These are phyloP conservation scores for Chelon labrosus DNA, from an alignment of 2,797 vertebrate genomes.

Conservation along the genomic window DNA sequence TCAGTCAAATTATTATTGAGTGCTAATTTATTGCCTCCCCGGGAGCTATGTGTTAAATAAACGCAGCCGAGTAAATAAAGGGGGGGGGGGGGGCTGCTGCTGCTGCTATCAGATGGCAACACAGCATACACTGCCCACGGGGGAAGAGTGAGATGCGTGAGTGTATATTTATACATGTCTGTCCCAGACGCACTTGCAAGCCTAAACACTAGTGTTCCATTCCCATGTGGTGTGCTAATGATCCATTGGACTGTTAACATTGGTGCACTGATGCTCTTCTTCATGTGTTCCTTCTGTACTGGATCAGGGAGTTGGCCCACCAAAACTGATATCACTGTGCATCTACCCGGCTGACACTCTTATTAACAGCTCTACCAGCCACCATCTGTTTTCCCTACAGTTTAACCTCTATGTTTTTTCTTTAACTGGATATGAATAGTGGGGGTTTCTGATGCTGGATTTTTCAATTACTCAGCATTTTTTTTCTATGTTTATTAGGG, in stretches of 20 bases:
- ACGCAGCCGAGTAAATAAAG: constrained; percentile 76
- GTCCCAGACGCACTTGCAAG: constrained; percentile 40
- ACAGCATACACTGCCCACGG: constrained; percentile 57
- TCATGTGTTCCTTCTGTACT: constrained; percentile 48
- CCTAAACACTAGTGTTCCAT: constrained; percentile 49
- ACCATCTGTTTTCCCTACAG: constrained; percentile 64
- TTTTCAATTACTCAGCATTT: neutral
- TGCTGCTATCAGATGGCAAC: constrained; percentile 73
- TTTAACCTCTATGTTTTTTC: constrained; percentile 12
- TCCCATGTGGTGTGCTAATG: constrained; percentile 49
- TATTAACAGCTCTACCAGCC: constrained; percentile 53
- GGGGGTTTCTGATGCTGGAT: neutral
- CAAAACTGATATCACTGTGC: constrained; percentile 30
- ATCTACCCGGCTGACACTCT: constrained; percentile 38
- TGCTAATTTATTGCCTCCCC: constrained; percentile 84
- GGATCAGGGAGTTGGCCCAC: constrained; percentile 54
- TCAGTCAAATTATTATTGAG: constrained; percentile 84
- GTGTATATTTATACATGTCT: constrained; percentile 51
- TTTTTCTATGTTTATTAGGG: too few relatives aligned
- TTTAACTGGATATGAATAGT: neutral
- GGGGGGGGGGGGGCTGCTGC: constrained; percentile 41
- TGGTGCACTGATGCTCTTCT: constrained; percentile 47
- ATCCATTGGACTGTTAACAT: constrained; percentile 61
- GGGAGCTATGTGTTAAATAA: constrained; percentile 85
- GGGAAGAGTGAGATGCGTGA: constrained; percentile 48